Evolutionary conservation across 2,888 invertebrate species (phyloP).

Genomic region (Blastobasis lacticolella): DNA sequence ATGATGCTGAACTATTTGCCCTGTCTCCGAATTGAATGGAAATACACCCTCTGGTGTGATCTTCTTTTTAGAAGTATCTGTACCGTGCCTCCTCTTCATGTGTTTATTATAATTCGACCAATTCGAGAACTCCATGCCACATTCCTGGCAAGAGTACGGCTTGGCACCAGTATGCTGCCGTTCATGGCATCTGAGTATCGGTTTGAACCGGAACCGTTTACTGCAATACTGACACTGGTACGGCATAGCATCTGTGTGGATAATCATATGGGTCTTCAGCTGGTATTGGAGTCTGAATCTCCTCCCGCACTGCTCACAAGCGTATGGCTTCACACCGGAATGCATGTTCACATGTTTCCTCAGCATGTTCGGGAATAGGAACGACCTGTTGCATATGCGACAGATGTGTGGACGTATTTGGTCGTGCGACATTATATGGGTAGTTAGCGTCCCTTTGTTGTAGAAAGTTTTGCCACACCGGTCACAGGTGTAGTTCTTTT

Average conservation of each 20-base stretch:
- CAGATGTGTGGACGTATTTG: slow-evolving; percentile 54
- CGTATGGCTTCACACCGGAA: slow-evolving; percentile 54
- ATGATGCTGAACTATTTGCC: slow-evolving; percentile 48
- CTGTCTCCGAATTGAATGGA: slow-evolving; percentile 58
- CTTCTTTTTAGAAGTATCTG: slow-evolving; percentile 60
- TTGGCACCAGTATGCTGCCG: slow-evolving; percentile 81
- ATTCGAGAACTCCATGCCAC: slow-evolving; percentile 82
- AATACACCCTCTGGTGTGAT: slow-evolving; percentile 71
- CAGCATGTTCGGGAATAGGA: slow-evolving; percentile 59
- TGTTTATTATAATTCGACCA: slow-evolving; percentile 90
- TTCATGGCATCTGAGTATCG: slow-evolving; percentile 81
- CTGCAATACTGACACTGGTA: slow-evolving; percentile 84
- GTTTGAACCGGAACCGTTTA: slow-evolving; percentile 84
- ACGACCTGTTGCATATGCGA: slow-evolving; percentile 58
- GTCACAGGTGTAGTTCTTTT: slow-evolving; percentile 58
- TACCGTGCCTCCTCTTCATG: slow-evolving; percentile 83
- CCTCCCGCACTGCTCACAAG: slow-evolving; percentile 59
- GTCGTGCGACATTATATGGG: slow-evolving; percentile 61
- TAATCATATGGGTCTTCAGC: slow-evolving; percentile 81
- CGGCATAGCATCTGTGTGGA: slow-evolving; percentile 86
- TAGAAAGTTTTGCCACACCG: slow-evolving; percentile 62
- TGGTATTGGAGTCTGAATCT: slow-evolving; percentile 79
- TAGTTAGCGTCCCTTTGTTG: slow-evolving; percentile 59
- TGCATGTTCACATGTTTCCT: slow-evolving; percentile 62
- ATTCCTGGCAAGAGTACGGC: slow-evolving; percentile 82